These are phyloP conservation scores for Entomobrya proxima DNA, from an alignment of 2,888 invertebrate species.

Conservation along the genomic window DNA sequence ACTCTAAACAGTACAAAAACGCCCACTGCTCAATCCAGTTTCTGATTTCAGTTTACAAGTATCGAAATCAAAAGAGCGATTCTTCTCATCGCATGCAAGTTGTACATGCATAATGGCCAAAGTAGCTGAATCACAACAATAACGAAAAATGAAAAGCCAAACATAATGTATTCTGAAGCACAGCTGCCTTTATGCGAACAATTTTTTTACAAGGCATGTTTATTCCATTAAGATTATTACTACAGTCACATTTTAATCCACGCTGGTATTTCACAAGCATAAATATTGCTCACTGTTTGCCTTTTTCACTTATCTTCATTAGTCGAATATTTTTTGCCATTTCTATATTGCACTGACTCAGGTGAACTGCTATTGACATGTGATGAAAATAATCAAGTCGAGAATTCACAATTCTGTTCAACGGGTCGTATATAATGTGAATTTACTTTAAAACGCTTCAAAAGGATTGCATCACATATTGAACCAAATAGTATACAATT, in stretches of 20 bases:
- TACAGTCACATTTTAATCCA: background rate
- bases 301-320: slow-evolving; percentile 12
- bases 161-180: background rate
- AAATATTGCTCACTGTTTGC: no score
- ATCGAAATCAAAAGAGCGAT: slow-evolving; percentile 36
- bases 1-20: slow-evolving; percentile 41
- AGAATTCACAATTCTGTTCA: background rate
- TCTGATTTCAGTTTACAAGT: slow-evolving; percentile 24
- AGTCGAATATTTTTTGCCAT: slow-evolving; percentile 20
- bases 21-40: slow-evolving; percentile 58
- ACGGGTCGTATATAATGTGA: slow-evolving; percentile 19
- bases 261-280: slow-evolving; percentile 34
- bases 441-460: background rate
- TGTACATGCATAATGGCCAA: background rate
- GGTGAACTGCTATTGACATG: background rate
- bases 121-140: background rate
- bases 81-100: slow-evolving; percentile 31
- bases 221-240: slow-evolving; percentile 31
- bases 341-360: background rate
- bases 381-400: slow-evolving; percentile 17
- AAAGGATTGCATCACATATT: background rate
- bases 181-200: background rate
- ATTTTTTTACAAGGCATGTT: slow-evolving; percentile 11
- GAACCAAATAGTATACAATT: background rate
- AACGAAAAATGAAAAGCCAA: background rate